phyloP scores from a whole-genome alignment of 2,888 invertebrate species.

The Deilephila elpenor region DNA sequence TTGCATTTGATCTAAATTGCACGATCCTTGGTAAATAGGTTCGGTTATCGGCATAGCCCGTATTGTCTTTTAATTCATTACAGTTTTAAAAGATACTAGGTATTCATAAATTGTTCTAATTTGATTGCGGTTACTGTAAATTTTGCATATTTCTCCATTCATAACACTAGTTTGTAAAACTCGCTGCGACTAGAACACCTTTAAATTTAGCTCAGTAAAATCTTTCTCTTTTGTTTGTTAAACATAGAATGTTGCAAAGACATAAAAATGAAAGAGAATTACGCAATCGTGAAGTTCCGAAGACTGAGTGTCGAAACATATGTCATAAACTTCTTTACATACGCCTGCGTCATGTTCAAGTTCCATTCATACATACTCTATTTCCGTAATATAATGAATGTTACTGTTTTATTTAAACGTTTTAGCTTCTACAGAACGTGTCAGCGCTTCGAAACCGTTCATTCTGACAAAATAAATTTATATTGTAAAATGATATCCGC shows the following conservation, averaged over 20 bases:
- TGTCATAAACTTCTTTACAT: too few relatives aligned
- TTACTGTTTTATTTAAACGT: slow-evolving; percentile 34
- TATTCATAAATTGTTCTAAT: too few relatives aligned
- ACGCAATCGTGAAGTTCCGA: too few relatives aligned
- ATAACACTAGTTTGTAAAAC: neutral
- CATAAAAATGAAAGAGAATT: too few relatives aligned
- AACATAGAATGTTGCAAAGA: neutral
- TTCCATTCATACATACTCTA: slow-evolving; percentile 5
- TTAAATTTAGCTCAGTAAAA: neutral
- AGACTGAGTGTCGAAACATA: too few relatives aligned
- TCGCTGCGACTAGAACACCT: neutral
- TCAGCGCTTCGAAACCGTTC: slow-evolving; percentile 31
- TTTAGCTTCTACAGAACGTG: slow-evolving; percentile 46
- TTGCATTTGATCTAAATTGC: too few relatives aligned
- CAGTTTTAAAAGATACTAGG: too few relatives aligned
- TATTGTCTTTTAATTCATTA: too few relatives aligned
- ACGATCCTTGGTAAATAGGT: too few relatives aligned
- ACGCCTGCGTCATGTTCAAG: neutral
- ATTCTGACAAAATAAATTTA: slow-evolving; percentile 71
- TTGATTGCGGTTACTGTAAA: neutral
- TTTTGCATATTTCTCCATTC: neutral
- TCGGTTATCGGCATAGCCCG: too few relatives aligned
- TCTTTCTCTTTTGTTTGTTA: neutral
- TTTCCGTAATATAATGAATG: slow-evolving; percentile 7
- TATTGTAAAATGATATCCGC: slow-evolving; percentile 50